Conservation (phyloP, 1,140 invertebrate species). For the Arion vulgaris region DNA sequence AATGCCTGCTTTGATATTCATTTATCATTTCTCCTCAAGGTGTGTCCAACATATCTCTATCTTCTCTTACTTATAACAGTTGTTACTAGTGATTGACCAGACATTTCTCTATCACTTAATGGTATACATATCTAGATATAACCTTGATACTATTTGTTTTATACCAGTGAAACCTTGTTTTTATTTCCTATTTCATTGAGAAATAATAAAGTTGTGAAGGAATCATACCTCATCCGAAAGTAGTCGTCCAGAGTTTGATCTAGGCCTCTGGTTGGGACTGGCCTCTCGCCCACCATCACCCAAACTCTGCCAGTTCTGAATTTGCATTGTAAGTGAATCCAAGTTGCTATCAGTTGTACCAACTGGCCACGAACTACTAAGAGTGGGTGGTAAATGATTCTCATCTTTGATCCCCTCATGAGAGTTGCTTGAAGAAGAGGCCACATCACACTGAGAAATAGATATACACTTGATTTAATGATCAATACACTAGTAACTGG, state of each 20-base stretch:
- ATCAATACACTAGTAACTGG: background rate
- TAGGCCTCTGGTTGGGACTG: constrained; percentile 50
- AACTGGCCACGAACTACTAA: background rate
- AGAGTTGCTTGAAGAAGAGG: background rate
- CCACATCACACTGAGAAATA: background rate
- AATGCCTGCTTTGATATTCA: too few species aligned
- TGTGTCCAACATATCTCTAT: too few species aligned
- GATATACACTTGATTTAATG: background rate
- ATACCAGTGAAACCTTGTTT: too few species aligned
- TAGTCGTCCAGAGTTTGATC: constrained; percentile 63
- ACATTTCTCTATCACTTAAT: too few species aligned
- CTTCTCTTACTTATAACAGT: too few species aligned
- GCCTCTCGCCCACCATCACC: constrained; percentile 33
- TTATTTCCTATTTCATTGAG: too few species aligned
- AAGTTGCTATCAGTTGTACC: constrained; percentile 18
- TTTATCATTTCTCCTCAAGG: too few species aligned
- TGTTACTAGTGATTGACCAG: too few species aligned
- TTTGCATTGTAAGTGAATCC: constrained; percentile 35
- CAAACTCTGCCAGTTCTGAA: constrained; percentile 34
- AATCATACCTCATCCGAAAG: constrained; percentile 66
- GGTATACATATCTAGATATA: too few species aligned
- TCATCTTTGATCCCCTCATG: background rate
- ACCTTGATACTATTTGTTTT: too few species aligned
- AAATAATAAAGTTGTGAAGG: background rate
- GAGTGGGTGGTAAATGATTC: background rate